These are phyloP conservation scores for Malthinus seriepunctatus DNA, from an alignment of 2,888 invertebrate genomes.

Conservation along the genomic window DNA sequence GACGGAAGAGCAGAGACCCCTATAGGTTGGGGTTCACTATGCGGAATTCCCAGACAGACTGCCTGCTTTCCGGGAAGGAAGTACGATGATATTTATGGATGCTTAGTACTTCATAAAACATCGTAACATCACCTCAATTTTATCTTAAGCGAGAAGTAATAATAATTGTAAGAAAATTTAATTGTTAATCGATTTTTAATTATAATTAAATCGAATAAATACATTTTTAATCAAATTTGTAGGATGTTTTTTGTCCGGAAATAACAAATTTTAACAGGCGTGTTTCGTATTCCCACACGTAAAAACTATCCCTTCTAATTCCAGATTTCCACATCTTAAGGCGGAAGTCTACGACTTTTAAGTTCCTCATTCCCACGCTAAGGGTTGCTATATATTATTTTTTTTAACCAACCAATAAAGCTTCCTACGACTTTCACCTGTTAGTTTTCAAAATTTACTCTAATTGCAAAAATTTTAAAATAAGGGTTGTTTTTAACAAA, in stretches of 20 bases:
- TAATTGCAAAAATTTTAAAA: too few species aligned
- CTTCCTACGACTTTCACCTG: too few species aligned
- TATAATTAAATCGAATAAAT: too few species aligned
- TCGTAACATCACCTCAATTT: conserved; percentile 24
- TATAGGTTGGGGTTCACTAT: conserved; percentile 16
- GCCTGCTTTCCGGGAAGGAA: conserved; percentile 33
- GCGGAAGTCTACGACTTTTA: conserved; percentile 15
- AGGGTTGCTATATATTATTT: background rate
- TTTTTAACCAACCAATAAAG: too few species aligned
- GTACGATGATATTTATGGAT: conserved; percentile 24
- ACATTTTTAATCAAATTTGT: conserved; percentile 1
- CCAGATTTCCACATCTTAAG: conserved; percentile 6
- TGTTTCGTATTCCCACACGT: conserved; percentile 14
- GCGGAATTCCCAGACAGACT: conserved; percentile 30
- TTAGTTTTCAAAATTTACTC: too few species aligned
- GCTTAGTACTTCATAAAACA: conserved; percentile 13
- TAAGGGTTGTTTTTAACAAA: too few species aligned
- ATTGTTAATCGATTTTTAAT: too few species aligned
- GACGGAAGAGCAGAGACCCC: conserved; percentile 17
- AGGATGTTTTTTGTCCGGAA: background rate
- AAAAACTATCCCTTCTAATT: conserved; percentile 16
- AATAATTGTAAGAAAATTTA: too few species aligned
- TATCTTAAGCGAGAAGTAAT: conserved; percentile 8
- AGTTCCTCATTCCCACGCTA: conserved; percentile 19
- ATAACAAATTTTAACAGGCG: conserved; percentile 3